Conservation (phyloP, 1,140 invertebrate genomes). For the Drosophila truncata region DNA sequence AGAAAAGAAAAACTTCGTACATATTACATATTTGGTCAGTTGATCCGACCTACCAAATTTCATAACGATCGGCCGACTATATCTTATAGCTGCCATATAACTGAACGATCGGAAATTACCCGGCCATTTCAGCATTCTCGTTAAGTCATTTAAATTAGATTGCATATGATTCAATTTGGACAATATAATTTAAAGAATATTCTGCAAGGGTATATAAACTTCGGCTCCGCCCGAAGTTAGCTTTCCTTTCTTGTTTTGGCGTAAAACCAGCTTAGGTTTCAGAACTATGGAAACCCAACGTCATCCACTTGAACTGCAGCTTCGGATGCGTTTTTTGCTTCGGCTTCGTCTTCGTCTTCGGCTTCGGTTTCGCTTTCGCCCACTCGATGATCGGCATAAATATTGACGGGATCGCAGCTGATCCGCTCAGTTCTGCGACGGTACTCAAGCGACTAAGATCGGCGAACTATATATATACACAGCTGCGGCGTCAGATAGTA, state of each 20-base stretch:
- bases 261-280: not conserved
- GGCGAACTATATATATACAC: slow-evolving; percentile 3
- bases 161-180: too few relatives aligned
- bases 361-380: slow-evolving; percentile 12
- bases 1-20: too few relatives aligned
- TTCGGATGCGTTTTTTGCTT: slow-evolving; percentile 31
- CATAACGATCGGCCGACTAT: too few relatives aligned
- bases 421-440: slow-evolving; percentile 62
- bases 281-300: not conserved
- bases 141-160: too few relatives aligned
- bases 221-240: too few relatives aligned
- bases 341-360: slow-evolving; percentile 1
- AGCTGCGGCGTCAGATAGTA: not conserved
- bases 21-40: too few relatives aligned
- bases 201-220: too few relatives aligned
- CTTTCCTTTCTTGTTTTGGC: not conserved
- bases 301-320: not conserved
- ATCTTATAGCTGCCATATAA: too few relatives aligned
- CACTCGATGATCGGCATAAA: slow-evolving; percentile 44
- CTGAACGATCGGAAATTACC: too few relatives aligned
- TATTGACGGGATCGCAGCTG: slow-evolving; percentile 67
- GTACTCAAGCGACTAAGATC: slow-evolving; percentile 13
- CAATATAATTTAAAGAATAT: too few relatives aligned
- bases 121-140: too few relatives aligned
- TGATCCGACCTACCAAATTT: too few relatives aligned